Base-by-base conservation (phyloP, 2,113 vertebrate genomes). In the Hippopotamus amphibius region DNA sequence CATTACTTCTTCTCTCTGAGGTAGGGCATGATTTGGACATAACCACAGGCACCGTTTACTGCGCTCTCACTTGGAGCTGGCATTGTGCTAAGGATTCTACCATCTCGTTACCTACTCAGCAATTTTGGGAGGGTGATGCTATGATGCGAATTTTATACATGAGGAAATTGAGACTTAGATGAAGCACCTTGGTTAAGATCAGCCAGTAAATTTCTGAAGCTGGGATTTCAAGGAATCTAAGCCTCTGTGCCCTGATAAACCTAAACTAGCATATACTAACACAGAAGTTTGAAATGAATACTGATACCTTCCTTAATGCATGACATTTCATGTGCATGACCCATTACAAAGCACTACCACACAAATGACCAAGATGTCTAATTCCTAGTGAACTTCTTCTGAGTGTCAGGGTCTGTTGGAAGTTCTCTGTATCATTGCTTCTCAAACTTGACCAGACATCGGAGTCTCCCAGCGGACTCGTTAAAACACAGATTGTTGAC, bases 301-400 rank as follows among this genome's bases (percentile, higher is more conserved):
- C 6, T 12, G n/a, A 30, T 1, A 21, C 3, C 1, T 16, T n/a
- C 46, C 33, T 71, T 37, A 46, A n/a, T 16, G 53, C 12, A 1
- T 28, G 4, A 1, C 22, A 33, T 28, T 48, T 41, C 37, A 15
- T 2, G 48, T 26, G 24, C 14, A 41, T 63, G 48, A 4, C 10
- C 10, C 2, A 5, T 41, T 77, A 9, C 41, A 26, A 41, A 21
- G 43, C 53, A 26, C 21, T 2, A 59, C 14, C 53, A 4, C 26
- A 5, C 19, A 9, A 77, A 3, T n/a, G 43, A n/a, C 24, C 10
- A 43, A 50, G 57, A 41, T 24, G 13, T 12, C 71, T 11, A 37
- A 72, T 13, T 76, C 63, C 19, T 11, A 0, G 3, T 21, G 37
- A 87, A 46, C 48, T 22, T 72, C 43, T 28, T 74, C 37, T 9